Evolutionary conservation across 2,888 invertebrate genomes (phyloP).

Genomic region (Sarcophaga subvicina): DNA sequence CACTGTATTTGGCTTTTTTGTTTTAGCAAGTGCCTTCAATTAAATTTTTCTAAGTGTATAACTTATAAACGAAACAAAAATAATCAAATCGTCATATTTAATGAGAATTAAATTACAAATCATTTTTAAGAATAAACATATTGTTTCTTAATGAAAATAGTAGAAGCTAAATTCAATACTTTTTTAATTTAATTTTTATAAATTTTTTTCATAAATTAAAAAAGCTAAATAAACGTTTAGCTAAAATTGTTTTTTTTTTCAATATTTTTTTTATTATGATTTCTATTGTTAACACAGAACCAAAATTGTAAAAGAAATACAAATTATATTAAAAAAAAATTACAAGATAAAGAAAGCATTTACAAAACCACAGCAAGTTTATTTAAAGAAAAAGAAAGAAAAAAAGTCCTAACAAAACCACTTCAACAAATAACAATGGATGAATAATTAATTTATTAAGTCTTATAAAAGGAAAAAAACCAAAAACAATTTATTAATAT

Average conservation of each 20-base stretch:
- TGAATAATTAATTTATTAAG: slow-evolving; percentile 68
- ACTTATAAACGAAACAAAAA: slow-evolving; percentile 16
- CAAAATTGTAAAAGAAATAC: slow-evolving; percentile 53
- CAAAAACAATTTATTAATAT: slow-evolving; percentile 71
- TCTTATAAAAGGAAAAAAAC: slow-evolving; percentile 67
- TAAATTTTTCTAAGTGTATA: neutral
- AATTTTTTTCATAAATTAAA: slow-evolving; percentile 59
- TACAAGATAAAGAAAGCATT: slow-evolving; percentile 74
- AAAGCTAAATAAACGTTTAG: slow-evolving; percentile 67
- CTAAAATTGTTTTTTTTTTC: slow-evolving; percentile 38
- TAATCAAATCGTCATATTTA: slow-evolving; percentile 63
- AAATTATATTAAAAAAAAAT: slow-evolving; percentile 57
- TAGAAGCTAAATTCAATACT: slow-evolving; percentile 28
- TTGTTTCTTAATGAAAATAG: slow-evolving; percentile 4
- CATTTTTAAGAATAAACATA: slow-evolving; percentile 22
- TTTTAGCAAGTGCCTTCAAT: neutral
- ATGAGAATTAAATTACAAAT: slow-evolving; percentile 52
- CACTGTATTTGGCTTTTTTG: neutral
- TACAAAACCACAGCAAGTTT: slow-evolving; percentile 75
- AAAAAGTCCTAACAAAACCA: slow-evolving; percentile 67
- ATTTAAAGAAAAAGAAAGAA: slow-evolving; percentile 57
- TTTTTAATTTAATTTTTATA: slow-evolving; percentile 34
- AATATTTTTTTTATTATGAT: slow-evolving; percentile 34
- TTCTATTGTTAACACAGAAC: slow-evolving; percentile 59
- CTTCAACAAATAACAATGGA: slow-evolving; percentile 68